Conservation (phyloP, 2,888 invertebrate species). For the Torymus tubicola region DNA sequence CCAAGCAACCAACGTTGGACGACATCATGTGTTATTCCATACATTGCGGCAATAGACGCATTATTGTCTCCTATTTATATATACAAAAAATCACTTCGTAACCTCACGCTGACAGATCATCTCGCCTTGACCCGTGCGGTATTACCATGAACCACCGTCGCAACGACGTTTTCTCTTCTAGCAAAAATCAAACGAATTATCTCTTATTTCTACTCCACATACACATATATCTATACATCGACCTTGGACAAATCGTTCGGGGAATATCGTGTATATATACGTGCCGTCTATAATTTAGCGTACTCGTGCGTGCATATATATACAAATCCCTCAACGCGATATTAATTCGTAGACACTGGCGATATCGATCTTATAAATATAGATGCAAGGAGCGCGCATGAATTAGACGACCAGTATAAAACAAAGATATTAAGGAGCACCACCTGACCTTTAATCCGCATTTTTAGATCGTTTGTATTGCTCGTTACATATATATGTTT, state of each 20-base stretch:
- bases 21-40: no score
- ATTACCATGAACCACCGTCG: slow-evolving; percentile 31
- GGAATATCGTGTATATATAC: slow-evolving; percentile 4
- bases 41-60: no score
- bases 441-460: background rate
- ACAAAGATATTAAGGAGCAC: no score
- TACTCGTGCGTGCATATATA: background rate
- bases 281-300: background rate
- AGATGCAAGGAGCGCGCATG: slow-evolving; percentile 59
- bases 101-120: background rate
- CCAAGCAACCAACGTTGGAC: no score
- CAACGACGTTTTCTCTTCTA: background rate
- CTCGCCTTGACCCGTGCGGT: slow-evolving; percentile 26
- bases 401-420: no score
- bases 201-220: no score
- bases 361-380: slow-evolving; percentile 71
- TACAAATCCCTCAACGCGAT: slow-evolving; percentile 53
- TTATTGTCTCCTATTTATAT: slow-evolving; percentile 9
- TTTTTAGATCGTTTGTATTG: slow-evolving; percentile 27
- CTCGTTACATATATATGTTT: background rate
- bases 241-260: background rate
- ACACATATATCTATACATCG: background rate
- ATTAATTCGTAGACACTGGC: slow-evolving; percentile 44
- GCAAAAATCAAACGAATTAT: no score
- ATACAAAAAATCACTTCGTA: background rate